These are phyloP conservation scores for Yasuhikotakia modesta DNA, from an alignment of 2,797 vertebrate species.

Conservation along the genomic window DNA sequence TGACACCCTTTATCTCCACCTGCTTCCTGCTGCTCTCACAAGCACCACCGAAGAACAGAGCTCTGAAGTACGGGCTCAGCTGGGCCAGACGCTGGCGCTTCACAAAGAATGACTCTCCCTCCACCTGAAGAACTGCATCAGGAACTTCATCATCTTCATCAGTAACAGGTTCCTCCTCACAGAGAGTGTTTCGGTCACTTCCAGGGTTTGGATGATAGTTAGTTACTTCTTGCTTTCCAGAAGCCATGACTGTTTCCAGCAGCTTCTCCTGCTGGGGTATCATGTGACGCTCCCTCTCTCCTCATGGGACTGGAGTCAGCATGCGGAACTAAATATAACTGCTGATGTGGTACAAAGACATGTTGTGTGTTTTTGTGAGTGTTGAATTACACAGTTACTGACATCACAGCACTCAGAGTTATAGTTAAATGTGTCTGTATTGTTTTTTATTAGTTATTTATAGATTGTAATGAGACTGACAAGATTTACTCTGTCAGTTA, in stretches of 20 bases:
- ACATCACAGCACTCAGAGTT: too few relatives aligned
- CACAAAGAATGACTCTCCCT: constrained; percentile 80
- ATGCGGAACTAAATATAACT: neutral
- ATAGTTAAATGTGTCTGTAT: too few relatives aligned
- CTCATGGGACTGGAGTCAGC: neutral
- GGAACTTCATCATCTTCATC: constrained; percentile 63
- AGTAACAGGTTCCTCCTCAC: constrained; percentile 2
- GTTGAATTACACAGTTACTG: too few relatives aligned
- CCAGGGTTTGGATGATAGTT: constrained; percentile 30
- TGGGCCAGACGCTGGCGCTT: constrained; percentile 77
- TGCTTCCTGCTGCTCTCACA: constrained; percentile 75
- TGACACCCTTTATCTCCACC: constrained; percentile 79
- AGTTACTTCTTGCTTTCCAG: constrained; percentile 52
- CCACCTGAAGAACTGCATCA: constrained; percentile 77
- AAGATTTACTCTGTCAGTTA: too few relatives aligned
- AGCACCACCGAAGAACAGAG: constrained; percentile 85
- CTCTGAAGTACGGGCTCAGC: constrained; percentile 85
- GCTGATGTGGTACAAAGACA: neutral
- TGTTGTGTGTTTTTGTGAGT: neutral
- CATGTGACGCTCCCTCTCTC: neutral
- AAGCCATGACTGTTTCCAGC: constrained; percentile 65
- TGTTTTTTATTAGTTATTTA: too few relatives aligned
- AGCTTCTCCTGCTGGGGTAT: neutral
- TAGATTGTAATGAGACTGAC: too few relatives aligned
- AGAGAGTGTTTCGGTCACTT: neutral